A percentile compares a stretch with the other conserved stretches of the same genome.
phyloP scores from a whole-genome alignment of 2,888 invertebrate species.

The Aphidoletes aphidimyza region DNA sequence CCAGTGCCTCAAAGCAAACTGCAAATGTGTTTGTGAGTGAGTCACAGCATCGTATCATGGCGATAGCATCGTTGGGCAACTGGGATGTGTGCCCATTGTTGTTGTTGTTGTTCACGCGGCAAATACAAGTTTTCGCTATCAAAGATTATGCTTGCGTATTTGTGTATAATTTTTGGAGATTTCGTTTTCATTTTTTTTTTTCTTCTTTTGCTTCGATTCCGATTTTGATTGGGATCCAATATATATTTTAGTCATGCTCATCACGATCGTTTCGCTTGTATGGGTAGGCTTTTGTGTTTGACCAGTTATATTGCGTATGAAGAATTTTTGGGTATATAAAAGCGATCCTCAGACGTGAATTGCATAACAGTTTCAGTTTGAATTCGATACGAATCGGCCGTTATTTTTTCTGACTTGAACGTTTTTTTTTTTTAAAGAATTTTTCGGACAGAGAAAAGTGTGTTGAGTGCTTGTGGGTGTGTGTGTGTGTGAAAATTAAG shows the following conservation, averaged over 20 bases:
- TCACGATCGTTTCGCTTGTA: background rate
- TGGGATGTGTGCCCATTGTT: too few relatives aligned
- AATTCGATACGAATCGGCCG: background rate
- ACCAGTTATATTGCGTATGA: background rate
- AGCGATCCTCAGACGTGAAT: background rate
- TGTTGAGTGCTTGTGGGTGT: background rate
- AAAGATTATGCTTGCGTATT: background rate
- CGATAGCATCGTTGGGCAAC: too few relatives aligned
- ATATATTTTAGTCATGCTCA: background rate
- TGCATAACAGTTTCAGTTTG: constrained; percentile 46
- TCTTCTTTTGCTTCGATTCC: background rate
- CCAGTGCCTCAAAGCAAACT: too few relatives aligned
- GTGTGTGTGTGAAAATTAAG: background rate
- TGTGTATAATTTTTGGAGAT: background rate
- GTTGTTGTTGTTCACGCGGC: background rate
- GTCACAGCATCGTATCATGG: too few relatives aligned
- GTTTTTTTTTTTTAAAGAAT: background rate
- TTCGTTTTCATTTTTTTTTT: background rate
- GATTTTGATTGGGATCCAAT: background rate
- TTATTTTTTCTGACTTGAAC: background rate
- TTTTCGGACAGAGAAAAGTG: background rate
- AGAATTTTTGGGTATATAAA: constrained; percentile 29
- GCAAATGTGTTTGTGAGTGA: too few relatives aligned
- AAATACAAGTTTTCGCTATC: constrained; percentile 19
- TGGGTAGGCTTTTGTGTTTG: background rate